phyloP scores from a whole-genome alignment of 2,888 invertebrate species.

The Brenthis ino region DNA sequence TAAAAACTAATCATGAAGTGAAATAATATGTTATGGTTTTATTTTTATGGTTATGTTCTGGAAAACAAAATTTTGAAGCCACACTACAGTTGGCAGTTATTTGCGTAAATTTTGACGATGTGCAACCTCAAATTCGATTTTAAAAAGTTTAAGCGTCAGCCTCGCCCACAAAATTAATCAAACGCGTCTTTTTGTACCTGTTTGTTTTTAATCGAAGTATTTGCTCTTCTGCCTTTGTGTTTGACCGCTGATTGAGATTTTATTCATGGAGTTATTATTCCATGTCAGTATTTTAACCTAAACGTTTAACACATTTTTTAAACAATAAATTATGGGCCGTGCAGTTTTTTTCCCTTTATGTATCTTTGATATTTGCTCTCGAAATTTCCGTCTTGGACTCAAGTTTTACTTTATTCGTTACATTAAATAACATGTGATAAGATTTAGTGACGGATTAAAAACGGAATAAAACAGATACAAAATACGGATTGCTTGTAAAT shows the following conservation, averaged over 20 bases:
- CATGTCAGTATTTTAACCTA: slow-evolving; percentile 48
- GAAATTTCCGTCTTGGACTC: background rate
- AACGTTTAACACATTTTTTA: slow-evolving; percentile 34
- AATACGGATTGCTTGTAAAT: background rate
- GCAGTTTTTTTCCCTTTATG: slow-evolving; percentile 24
- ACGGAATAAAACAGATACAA: too few relatives aligned
- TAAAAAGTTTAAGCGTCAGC: slow-evolving; percentile 49
- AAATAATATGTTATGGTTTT: background rate
- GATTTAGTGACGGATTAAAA: too few relatives aligned
- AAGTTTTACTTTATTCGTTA: too few relatives aligned
- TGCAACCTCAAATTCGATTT: slow-evolving; percentile 65
- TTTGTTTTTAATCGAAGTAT: slow-evolving; percentile 73
- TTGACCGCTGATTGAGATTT: slow-evolving; percentile 78
- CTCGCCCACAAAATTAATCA: slow-evolving; percentile 75
- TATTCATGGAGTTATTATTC: slow-evolving; percentile 66
- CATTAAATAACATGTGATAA: too few relatives aligned
- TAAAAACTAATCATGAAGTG: background rate
- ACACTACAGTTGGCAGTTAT: slow-evolving; percentile 47
- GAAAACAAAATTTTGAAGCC: slow-evolving; percentile 45
- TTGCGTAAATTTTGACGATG: slow-evolving; percentile 73
- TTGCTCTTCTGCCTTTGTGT: slow-evolving; percentile 60
- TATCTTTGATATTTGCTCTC: slow-evolving; percentile 5
- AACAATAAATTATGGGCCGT: slow-evolving; percentile 28
- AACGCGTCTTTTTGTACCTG: slow-evolving; percentile 74
- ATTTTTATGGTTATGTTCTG: background rate